Evolutionary conservation across 1,140 invertebrate genomes (phyloP), one percentile per base, ranked within the genome.

Genomic region (Hypothenemus hampei): DNA sequence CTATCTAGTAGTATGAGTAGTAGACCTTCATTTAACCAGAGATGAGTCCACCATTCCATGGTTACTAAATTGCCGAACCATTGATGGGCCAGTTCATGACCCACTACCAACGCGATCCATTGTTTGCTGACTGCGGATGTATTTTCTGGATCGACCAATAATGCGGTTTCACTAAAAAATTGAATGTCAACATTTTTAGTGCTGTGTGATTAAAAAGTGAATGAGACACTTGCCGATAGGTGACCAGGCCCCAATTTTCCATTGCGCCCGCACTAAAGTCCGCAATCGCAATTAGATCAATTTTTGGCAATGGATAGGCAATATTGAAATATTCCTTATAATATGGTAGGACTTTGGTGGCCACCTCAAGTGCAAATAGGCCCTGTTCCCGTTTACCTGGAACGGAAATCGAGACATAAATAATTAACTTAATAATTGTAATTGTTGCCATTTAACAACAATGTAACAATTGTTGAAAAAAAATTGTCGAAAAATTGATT

Each of bases 261-360:
- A 98, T 97, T 31, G 93, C 93, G 57, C 91, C 91, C 24, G 83
- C 81, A 23, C 86, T 85, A 64, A 95, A 97, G 70, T 97, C 93
- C 13, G 93, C 85, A 67, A 98, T 91, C 20, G 93, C 93, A 65
- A 98, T 91, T 35, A 96, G 79, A 76, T 98, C 95, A 67, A 96
- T 88, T 73, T 98, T 98, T 7, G 93, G 93, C 31, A 98, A 72
- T 0, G 94, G 94, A 78, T 97, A 98, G 1, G 90, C 86, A 59
- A 98, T 91, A 52, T 91, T 82, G 73, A 97, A 97, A 68, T 97
- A 97, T 19, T 91, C 82, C 63, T 94, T 93, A 71, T 96, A 97
- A 68, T 91, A 97, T 0, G 92, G 89, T 16, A 97, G 69, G 10
- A 92, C 84, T 78, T 89, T 86, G 1, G 83, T 84, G 11, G 88